A percentile compares a stretch with the other conserved stretches of the same genome.
Evolutionary conservation across 2,113 vertebrate species (phyloP).

Genomic region (Ailuropoda melanoleuca): DNA sequence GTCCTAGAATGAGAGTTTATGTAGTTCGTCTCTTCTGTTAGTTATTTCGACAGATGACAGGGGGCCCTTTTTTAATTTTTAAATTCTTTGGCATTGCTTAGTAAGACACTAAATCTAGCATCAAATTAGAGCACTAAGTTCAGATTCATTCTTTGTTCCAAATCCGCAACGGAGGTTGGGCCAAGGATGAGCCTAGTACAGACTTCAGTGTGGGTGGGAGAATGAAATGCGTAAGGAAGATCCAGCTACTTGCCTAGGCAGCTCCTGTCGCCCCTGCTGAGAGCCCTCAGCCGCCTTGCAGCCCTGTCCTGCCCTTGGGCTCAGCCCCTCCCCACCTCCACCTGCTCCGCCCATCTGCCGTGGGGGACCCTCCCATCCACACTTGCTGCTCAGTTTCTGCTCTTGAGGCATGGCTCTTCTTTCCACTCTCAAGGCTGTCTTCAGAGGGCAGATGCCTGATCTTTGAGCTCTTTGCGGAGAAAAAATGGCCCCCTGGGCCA

Average conservation of each 20-base stretch:
- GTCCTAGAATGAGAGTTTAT: neutral
- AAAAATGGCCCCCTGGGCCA: neutral
- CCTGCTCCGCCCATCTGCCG: neutral
- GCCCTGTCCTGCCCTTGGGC: neutral
- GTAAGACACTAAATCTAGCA: neutral
- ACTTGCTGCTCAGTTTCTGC: fast-evolving
- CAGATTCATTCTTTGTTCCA: slow-evolving; percentile 31
- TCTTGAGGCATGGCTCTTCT: neutral
- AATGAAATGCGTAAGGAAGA: neutral
- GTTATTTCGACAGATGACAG: neutral
- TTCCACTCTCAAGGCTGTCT: neutral
- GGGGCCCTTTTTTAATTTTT: neutral
- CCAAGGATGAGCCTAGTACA: neutral
- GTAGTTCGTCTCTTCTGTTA: neutral
- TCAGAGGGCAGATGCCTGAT: neutral
- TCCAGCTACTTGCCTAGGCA: neutral
- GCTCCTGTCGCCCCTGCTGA: neutral
- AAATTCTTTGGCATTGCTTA: neutral
- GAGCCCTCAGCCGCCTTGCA: neutral
- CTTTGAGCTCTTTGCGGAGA: neutral
- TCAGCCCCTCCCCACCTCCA: neutral
- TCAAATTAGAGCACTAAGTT: neutral
- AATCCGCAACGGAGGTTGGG: slow-evolving; percentile 1
- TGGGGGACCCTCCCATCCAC: neutral
- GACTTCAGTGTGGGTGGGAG: neutral